Base-by-base conservation (phyloP, 2,888 invertebrate genomes). In the Sympetrum striolatum region DNA sequence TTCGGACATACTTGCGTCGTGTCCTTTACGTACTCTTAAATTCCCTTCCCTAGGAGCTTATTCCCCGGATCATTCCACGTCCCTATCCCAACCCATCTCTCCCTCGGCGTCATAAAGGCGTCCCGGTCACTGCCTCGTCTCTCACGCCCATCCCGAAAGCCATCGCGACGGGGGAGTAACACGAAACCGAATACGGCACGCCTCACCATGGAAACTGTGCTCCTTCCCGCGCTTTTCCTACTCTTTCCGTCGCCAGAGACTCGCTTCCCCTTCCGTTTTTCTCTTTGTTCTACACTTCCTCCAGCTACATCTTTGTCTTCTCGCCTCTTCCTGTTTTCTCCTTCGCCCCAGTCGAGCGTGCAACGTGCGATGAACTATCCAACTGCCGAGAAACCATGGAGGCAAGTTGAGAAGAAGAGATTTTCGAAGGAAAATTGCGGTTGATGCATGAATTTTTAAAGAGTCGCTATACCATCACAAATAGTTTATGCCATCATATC, bases 1-100 rank as follows among this genome's bases (percentile, higher is more conserved):
- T 86, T 86, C 86, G 86, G 39, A 86, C 86, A 86, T 53, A 86
- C 86, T 86, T n/a, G 37, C 86, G 37, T 58, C 58, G 18, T 22
- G 15, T 86, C 86, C 31, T 60, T 60, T 44, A 82, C 82, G 31
- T 22, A 58, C 58, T 39, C 86, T 86, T 86, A 60, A 60, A 86
- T 86, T 60, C 86, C 39, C 58, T 82, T 53, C 81, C 58, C 58
- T 44, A 8, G 53, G 37, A 37, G 60, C 35, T 60, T 73, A 73
- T 73, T 73, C 73, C 73, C 73, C 73, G 14, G 73, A 73, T 73
- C 58, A 86, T 86, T 64, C 25, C 86, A n/a, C 86, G n/a, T 35
- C 60, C 37, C 64, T 48, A 81, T 86, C 58, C 37, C 31, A 15
- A 53, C 18, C 58, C 10, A 39, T 25, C 58, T 31, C 31, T 82